phyloP scores from a whole-genome alignment of 2,797 vertebrate species.

The Myotis myotis region DNA sequence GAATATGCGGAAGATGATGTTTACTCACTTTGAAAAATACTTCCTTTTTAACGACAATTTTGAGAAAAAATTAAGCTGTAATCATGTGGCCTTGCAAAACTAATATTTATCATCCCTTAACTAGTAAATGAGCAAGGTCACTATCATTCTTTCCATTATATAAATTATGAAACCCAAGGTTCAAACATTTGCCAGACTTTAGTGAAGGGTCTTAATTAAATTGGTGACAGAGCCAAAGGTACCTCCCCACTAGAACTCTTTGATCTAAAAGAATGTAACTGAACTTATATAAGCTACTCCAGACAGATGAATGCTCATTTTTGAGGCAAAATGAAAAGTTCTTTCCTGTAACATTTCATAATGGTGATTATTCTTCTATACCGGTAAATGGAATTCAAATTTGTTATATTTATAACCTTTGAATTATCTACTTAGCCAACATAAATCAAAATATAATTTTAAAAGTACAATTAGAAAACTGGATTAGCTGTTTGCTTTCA shows the following conservation, averaged over 20 bases:
- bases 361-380: neutral
- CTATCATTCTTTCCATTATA: neutral
- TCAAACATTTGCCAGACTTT: neutral
- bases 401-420: constrained; percentile 30
- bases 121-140: constrained; percentile 12
- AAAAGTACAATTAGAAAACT: constrained; percentile 57
- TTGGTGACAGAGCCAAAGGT: neutral
- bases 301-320: neutral
- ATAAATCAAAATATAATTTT: constrained; percentile 42
- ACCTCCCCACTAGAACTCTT: neutral
- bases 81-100: constrained; percentile 19
- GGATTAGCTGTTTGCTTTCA: constrained; percentile 23
- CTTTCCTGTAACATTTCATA: constrained; percentile 9
- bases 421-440: constrained; percentile 44
- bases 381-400: constrained; percentile 19
- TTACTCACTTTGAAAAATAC: constrained; percentile 56
- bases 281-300: neutral
- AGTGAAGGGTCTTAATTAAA: neutral
- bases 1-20: constrained; percentile 41
- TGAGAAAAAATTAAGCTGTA: constrained; percentile 9
- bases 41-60: constrained; percentile 24
- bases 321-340: constrained; percentile 14
- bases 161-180: neutral
- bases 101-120: constrained; percentile 9
- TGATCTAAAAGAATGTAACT: neutral